These are phyloP conservation scores for Ophioderma brevispina DNA, from an alignment of 35 echinoderm and acorn worm genomes.

Conservation along the genomic window DNA sequence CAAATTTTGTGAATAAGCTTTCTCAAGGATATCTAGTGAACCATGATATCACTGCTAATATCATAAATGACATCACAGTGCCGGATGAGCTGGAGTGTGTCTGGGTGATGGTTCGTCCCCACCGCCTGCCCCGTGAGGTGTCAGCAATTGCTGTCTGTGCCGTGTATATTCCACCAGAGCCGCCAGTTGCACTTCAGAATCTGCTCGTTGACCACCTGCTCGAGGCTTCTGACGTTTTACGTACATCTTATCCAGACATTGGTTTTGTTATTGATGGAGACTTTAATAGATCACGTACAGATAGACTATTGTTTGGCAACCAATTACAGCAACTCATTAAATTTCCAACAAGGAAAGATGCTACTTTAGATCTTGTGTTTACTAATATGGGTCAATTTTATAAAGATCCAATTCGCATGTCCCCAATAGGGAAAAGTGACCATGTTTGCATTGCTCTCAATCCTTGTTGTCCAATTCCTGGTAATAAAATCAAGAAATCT, in stretches of 20 bases:
- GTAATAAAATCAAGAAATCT: too few species aligned
- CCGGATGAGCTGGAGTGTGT: conserved; percentile 45
- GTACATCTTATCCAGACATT: background rate
- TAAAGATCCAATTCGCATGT: background rate
- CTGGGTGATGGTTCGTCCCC: conserved; percentile 25
- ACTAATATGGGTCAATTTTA: background rate
- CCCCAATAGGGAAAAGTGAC: too few species aligned
- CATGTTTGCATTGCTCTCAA: too few species aligned
- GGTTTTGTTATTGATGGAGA: background rate
- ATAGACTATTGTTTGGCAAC: background rate
- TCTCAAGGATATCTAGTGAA: too few species aligned
- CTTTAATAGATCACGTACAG: background rate
- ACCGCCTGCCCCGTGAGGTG: conserved; percentile 3
- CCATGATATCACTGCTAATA: too few species aligned
- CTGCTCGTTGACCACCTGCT: background rate
- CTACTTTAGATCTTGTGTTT: background rate
- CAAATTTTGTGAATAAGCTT: too few species aligned
- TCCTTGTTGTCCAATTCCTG: too few species aligned
- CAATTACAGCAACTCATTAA: background rate
- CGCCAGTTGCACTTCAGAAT: background rate
- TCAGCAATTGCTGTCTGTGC: background rate
- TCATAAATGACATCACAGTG: conserved; percentile 1
- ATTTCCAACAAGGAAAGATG: background rate
- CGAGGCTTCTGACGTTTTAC: background rate
- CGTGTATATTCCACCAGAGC: too few species aligned